phyloP scores from a whole-genome alignment of 2,888 invertebrate genomes.

The Trichopoda pennipes region DNA sequence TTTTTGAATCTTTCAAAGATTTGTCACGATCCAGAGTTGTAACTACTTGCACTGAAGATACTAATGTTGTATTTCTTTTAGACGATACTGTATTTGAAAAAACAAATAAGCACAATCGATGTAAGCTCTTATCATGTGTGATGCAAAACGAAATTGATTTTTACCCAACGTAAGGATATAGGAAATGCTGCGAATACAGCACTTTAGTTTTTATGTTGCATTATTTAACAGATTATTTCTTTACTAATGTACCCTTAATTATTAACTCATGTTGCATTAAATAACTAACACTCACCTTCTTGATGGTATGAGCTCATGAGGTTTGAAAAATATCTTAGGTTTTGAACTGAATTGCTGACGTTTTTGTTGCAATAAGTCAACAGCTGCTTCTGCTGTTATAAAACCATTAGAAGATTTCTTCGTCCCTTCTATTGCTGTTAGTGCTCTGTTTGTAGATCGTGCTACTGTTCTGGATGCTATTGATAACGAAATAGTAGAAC shows the following conservation, averaged over 20 bases:
- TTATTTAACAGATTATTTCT: too few species aligned
- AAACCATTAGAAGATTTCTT: constrained; percentile 16
- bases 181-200: too few species aligned
- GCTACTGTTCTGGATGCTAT: constrained; percentile 10
- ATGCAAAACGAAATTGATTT: too few species aligned
- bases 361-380: constrained; percentile 66
- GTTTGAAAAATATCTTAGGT: constrained; percentile 69
- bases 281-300: constrained; percentile 63
- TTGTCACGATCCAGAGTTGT: too few species aligned
- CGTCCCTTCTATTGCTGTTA: constrained; percentile 12
- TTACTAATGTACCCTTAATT: neutral
- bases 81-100: too few species aligned
- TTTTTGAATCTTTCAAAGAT: too few species aligned
- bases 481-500: constrained; percentile 19
- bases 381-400: constrained; percentile 39
- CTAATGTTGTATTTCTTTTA: too few species aligned
- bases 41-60: too few species aligned
- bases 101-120: too few species aligned
- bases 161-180: too few species aligned
- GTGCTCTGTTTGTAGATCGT: constrained; percentile 6
- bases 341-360: constrained; percentile 70
- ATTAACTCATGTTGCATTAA: constrained; percentile 6
- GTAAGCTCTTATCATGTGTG: too few species aligned
- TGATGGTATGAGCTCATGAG: constrained; percentile 58
- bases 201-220: too few species aligned